Conservation (phyloP, 1,140 invertebrate species). For the Idris sp. region DNA sequence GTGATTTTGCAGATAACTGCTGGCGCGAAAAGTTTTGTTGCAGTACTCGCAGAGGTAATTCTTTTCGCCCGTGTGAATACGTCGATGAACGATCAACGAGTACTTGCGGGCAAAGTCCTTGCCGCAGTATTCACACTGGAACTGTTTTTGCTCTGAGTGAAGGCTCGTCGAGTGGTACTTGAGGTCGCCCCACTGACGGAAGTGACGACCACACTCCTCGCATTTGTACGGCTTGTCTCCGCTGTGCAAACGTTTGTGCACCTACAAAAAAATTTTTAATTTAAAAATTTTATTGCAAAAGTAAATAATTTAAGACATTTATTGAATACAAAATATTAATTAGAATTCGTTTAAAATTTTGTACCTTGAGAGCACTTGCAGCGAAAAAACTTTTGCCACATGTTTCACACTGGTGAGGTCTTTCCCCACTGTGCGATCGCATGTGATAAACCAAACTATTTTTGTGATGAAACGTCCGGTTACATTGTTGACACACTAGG, state of each 20-base stretch:
- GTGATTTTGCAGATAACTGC: constrained; percentile 91
- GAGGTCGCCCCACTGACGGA: constrained; percentile 92
- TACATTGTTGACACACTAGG: constrained; percentile 84
- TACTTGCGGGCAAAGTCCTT: constrained; percentile 96
- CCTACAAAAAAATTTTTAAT: constrained; percentile 69
- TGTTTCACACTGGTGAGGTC: constrained; percentile 88
- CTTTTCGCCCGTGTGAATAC: constrained; percentile 93
- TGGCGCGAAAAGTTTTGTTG: constrained; percentile 89
- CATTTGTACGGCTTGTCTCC: constrained; percentile 90
- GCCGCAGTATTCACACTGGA: constrained; percentile 93
- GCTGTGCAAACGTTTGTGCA: constrained; percentile 86
- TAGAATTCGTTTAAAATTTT: constrained; percentile 3
- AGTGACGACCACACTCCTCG: constrained; percentile 86
- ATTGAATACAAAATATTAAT: too few species aligned
- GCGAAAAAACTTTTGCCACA: constrained; percentile 91
- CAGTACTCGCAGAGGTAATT: constrained; percentile 94
- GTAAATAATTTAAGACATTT: too few species aligned
- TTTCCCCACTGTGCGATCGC: constrained; percentile 86
- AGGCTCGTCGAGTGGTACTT: constrained; percentile 93
- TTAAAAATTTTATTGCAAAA: too few species aligned
- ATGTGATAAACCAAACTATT: constrained; percentile 92
- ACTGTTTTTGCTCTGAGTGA: constrained; percentile 89
- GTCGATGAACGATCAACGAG: constrained; percentile 92
- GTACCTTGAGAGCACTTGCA: constrained; percentile 86
- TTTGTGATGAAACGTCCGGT: constrained; percentile 86